These are phyloP conservation scores for Ylistrum balloti DNA, from an alignment of 1,140 invertebrate species.

Conservation along the genomic window DNA sequence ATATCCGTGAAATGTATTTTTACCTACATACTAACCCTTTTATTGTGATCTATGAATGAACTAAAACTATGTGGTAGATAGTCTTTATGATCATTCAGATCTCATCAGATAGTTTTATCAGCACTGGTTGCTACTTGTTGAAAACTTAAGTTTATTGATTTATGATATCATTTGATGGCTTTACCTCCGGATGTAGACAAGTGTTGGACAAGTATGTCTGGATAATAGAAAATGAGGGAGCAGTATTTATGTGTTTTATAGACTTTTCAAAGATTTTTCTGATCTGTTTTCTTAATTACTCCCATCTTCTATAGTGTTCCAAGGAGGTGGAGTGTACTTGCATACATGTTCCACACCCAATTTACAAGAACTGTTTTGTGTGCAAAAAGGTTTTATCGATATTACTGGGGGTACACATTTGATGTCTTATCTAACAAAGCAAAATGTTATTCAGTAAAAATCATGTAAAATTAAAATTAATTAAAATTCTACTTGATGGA, in stretches of 20 bases:
- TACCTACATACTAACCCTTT: too few relatives aligned
- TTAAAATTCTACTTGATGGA: too few relatives aligned
- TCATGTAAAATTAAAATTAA: too few relatives aligned
- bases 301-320: neutral
- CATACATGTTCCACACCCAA: neutral
- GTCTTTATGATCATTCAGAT: too few relatives aligned
- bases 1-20: too few relatives aligned
- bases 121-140: neutral
- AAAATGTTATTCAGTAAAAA: too few relatives aligned
- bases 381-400: neutral
- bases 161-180: neutral
- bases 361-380: too few relatives aligned
- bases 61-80: too few relatives aligned
- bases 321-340: neutral
- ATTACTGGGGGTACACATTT: neutral
- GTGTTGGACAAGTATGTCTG: neutral
- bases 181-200: conserved; percentile 3
- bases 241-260: neutral
- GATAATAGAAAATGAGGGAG: neutral
- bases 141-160: neutral
- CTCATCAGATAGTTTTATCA: too few relatives aligned
- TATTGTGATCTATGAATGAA: too few relatives aligned
- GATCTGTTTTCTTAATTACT: neutral
- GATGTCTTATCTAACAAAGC: neutral
- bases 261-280: neutral